phyloP scores from a whole-genome alignment of 2,113 vertebrate species.

The Austrofundulus limnaeus region DNA sequence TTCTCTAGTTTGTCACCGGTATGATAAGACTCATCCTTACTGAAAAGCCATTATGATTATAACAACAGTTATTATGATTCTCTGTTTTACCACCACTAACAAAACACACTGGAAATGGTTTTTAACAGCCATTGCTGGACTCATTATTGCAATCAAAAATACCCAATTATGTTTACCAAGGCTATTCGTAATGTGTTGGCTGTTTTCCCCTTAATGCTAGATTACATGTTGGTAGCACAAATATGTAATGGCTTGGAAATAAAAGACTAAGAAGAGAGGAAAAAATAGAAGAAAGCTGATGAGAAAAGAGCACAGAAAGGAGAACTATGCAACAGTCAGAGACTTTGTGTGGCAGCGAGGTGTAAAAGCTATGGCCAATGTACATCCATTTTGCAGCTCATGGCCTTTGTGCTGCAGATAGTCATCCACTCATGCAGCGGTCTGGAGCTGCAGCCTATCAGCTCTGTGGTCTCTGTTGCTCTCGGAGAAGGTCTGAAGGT shows the following conservation, averaged over 20 bases:
- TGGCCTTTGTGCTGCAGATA: conserved; percentile 50
- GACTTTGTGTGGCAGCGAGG: conserved; percentile 42
- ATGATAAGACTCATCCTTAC: conserved; percentile 64
- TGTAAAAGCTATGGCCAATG: conserved; percentile 50
- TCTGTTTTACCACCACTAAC: conserved; percentile 53
- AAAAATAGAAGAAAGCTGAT: conserved; percentile 29
- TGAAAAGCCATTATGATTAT: conserved; percentile 64
- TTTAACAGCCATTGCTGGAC: conserved; percentile 55
- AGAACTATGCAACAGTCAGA: conserved; percentile 26
- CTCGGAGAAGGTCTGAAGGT: conserved; percentile 51
- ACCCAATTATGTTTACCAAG: conserved; percentile 58
- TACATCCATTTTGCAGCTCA: conserved; percentile 48
- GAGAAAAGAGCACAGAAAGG: conserved; percentile 12
- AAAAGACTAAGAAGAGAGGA: conserved; percentile 24
- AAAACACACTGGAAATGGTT: conserved; percentile 60
- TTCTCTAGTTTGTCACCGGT: conserved; percentile 38
- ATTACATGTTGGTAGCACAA: conserved; percentile 46
- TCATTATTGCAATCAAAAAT: conserved; percentile 66
- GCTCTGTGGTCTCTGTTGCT: conserved; percentile 43
- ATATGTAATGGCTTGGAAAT: conserved; percentile 39
- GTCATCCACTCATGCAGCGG: conserved; percentile 41
- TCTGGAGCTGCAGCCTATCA: conserved; percentile 34
- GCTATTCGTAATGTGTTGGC: conserved; percentile 51
- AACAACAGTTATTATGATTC: conserved; percentile 66
- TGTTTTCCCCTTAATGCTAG: conserved; percentile 54